Conservation (phyloP, 2,113 vertebrate genomes). For the Benitochromis conjunctus region DNA sequence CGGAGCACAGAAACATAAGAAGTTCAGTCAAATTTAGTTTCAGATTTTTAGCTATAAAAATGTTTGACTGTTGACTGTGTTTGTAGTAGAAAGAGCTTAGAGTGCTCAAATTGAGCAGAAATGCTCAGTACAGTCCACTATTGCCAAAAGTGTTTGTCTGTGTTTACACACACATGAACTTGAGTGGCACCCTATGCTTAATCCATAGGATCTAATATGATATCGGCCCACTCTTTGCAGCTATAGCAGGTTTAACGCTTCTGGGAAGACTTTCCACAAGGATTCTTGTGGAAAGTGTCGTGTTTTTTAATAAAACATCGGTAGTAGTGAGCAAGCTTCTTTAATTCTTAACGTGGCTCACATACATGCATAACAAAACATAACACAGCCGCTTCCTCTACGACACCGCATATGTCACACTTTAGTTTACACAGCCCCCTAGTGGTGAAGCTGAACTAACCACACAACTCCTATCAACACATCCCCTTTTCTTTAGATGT, state of each 20-base stretch:
- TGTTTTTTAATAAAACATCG: no score
- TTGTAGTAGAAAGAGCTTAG: neutral
- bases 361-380: no score
- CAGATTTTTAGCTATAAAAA: neutral
- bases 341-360: no score
- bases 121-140: neutral
- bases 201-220: neutral
- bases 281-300: no score
- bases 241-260: accelerated
- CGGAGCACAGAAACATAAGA: accelerated
- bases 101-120: neutral
- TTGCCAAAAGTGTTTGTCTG: accelerated
- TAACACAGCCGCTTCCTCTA: no score
- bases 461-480: neutral
- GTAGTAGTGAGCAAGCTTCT: no score
- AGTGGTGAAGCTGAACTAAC: no score
- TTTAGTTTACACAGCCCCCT: no score
- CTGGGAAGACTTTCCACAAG: neutral
- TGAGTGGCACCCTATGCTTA: neutral
- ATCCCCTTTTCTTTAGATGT: no score
- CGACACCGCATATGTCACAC: no score
- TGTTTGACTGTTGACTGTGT: neutral
- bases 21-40: neutral
- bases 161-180: accelerated
- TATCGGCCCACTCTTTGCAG: accelerated